Conservation (phyloP, 2,888 invertebrate species). For the Ceraclea dissimilis region DNA sequence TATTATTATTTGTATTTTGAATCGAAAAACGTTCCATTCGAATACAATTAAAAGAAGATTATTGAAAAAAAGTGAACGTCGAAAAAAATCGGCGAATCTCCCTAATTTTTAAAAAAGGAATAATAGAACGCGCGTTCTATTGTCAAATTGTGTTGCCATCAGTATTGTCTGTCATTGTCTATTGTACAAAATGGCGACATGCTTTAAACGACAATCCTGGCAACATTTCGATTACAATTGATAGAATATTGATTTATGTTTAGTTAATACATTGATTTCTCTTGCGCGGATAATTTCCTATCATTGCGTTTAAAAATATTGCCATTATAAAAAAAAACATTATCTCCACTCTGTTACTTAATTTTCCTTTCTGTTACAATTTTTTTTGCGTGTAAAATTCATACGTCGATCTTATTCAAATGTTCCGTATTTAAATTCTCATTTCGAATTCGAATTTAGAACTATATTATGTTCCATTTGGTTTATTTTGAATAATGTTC, state of each 20-base stretch:
- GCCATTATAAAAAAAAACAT: background rate
- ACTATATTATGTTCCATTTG: background rate
- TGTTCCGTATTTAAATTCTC: no score
- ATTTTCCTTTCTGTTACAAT: background rate
- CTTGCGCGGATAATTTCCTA: constrained; percentile 14
- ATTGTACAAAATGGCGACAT: background rate
- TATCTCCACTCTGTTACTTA: no score
- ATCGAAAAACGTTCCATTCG: constrained; percentile 7
- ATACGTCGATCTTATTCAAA: background rate
- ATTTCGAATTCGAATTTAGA: background rate
- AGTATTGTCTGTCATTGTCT: background rate
- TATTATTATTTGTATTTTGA: background rate
- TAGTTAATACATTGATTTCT: constrained; percentile 12
- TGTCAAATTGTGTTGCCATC: background rate
- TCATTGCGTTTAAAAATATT: constrained; percentile 1
- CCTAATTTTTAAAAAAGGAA: constrained; percentile 6
- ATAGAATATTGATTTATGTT: constrained; percentile 12
- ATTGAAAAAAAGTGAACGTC: constrained; percentile 15
- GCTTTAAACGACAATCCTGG: background rate
- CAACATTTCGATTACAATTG: constrained; percentile 15
- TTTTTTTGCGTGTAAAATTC: background rate
- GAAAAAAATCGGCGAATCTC: constrained; percentile 1
- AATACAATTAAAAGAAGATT: constrained; percentile 21
- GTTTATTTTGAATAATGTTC: background rate
- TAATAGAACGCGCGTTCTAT: background rate